Percentiles rank a stretch among this genome's conserved stretches.
Conservation (phyloP, 2,888 invertebrate genomes). For the Eristalis arbustorum region DNA sequence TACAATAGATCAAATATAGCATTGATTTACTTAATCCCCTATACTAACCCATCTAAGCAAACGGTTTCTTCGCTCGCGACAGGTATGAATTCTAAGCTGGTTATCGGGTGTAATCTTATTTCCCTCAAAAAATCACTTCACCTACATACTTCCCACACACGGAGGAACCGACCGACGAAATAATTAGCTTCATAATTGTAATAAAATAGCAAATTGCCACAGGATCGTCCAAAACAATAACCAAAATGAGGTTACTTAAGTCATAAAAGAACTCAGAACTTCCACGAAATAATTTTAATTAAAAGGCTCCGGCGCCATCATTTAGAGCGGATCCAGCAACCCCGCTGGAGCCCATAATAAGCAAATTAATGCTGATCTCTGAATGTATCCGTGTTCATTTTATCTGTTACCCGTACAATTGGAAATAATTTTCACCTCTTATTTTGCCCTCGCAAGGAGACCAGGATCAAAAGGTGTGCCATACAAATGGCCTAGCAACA, state of each 20-base stretch:
- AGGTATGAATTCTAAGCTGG: too few relatives aligned
- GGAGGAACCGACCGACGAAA: background rate
- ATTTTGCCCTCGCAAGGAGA: background rate
- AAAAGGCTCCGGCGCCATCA: slow-evolving; percentile 15
- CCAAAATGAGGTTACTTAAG: background rate
- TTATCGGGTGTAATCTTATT: too few relatives aligned
- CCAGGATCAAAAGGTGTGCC: slow-evolving; percentile 28
- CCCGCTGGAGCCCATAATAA: background rate
- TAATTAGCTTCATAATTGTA: background rate
- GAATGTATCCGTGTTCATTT: background rate
- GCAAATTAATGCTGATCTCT: background rate
- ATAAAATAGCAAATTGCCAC: background rate
- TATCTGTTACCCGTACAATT: slow-evolving; percentile 7
- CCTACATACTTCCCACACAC: background rate
- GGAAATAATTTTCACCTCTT: background rate
- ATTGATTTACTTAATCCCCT: too few relatives aligned
- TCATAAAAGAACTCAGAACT: slow-evolving; percentile 7
- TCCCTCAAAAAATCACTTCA: background rate
- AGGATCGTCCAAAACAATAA: background rate
- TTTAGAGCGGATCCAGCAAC: background rate
- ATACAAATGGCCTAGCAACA: slow-evolving; percentile 24
- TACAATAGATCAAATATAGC: too few relatives aligned
- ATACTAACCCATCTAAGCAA: too few relatives aligned
- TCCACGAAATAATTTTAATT: slow-evolving; percentile 33
- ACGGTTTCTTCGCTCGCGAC: too few relatives aligned